Evolutionary conservation across 1,140 invertebrate species (phyloP).

Genomic region (Drosophila tropicalis): DNA sequence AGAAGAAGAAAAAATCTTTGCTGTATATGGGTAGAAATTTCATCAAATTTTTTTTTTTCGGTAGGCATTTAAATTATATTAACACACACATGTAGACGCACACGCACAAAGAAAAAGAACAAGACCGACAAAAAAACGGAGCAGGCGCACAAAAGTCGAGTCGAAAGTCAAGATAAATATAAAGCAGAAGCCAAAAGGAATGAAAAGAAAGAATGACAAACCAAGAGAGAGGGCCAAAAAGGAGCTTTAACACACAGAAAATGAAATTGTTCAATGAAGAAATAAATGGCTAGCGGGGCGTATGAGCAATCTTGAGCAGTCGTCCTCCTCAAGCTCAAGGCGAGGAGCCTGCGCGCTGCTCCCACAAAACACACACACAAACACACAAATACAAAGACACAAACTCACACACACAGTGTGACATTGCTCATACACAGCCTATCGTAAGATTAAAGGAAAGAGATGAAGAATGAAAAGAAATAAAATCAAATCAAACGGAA

Average conservation of each 20-base stretch:
- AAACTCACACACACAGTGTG: neutral
- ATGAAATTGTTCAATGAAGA: slow-evolving; percentile 14
- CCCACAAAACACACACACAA: neutral
- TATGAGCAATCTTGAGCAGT: slow-evolving; percentile 59
- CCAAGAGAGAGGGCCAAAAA: slow-evolving; percentile 1
- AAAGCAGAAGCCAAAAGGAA: neutral
- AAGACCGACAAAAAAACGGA: slow-evolving; percentile 23
- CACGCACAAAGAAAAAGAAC: neutral
- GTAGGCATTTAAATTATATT: slow-evolving; percentile 58
- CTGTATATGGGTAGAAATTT: slow-evolving; percentile 19
- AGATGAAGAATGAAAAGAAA: neutral
- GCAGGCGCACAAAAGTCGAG: slow-evolving; percentile 57
- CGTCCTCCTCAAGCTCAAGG: slow-evolving; percentile 14
- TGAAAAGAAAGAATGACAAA: neutral
- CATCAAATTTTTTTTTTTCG: slow-evolving; percentile 36
- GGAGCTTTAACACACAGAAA: slow-evolving; percentile 28
- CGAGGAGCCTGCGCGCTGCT: slow-evolving; percentile 6
- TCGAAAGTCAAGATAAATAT: slow-evolving; percentile 6
- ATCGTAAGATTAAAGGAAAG: slow-evolving; percentile 8
- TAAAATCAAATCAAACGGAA: slow-evolving; percentile 7
- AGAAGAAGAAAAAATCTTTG: neutral
- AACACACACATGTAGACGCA: slow-evolving; percentile 1
- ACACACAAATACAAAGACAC: neutral
- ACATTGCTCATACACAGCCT: slow-evolving; percentile 59
- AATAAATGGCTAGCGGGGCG: slow-evolving; percentile 33